Conservation (phyloP, 1,140 invertebrate species). For the Drosophila micromelanica region DNA sequence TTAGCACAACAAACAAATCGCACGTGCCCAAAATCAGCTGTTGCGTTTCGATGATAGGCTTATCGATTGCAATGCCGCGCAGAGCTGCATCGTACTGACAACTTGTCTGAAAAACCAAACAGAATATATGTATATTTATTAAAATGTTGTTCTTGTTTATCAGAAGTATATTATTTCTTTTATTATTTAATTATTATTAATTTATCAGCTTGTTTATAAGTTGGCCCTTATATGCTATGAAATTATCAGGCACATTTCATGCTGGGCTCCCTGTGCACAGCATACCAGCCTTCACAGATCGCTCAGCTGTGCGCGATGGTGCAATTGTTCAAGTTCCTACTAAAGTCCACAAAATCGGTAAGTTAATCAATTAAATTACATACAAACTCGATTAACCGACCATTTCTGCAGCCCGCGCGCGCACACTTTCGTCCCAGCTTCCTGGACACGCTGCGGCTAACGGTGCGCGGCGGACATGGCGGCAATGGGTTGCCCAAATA, state of each 20-base stretch:
- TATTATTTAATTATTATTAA: too few species aligned
- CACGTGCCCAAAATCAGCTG: constrained; percentile 30
- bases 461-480: constrained; percentile 91
- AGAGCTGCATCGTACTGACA: too few species aligned
- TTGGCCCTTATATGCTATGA: not conserved
- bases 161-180: not conserved
- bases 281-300: constrained; percentile 1
- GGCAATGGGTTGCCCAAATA: constrained; percentile 90
- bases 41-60: constrained; percentile 10
- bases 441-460: constrained; percentile 89
- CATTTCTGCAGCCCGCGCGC: constrained; percentile 51
- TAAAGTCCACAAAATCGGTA: constrained; percentile 74
- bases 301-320: constrained; percentile 64
- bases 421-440: constrained; percentile 85
- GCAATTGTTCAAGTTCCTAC: constrained; percentile 71
- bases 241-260: not conserved
- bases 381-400: not conserved
- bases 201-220: too few species aligned
- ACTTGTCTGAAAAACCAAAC: too few species aligned
- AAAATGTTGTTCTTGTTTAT: not conserved
- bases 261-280: not conserved
- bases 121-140: too few species aligned
- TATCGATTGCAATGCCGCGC: constrained; percentile 1
- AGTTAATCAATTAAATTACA: not conserved
- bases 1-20: constrained; percentile 36